Evolutionary conservation across 2,113 vertebrate species (phyloP), one percentile per base, ranked within the genome.

Genomic region (Osmerus mordax): DNA sequence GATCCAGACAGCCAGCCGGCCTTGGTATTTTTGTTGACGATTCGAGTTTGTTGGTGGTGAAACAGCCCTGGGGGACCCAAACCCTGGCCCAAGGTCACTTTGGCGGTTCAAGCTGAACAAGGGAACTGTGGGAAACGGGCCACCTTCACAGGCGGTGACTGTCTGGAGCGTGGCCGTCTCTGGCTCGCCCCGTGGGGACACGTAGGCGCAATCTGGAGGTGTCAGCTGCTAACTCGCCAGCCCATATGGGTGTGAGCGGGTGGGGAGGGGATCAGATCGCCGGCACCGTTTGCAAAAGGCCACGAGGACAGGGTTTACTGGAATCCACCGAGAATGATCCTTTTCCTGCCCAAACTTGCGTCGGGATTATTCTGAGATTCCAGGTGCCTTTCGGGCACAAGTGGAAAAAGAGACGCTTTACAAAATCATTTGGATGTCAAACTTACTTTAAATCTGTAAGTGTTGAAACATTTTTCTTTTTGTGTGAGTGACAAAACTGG

Each of bases 291-390:
- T 23, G 78, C 91, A 87, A 16, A 90, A 92, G 74, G 92, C 91
- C 53, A 91, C 19, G 11, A 29, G 90, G 18, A 92, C 90, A 80
- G 91, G 89, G 81, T 91, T 94, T 92, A 94, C 69, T 94, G 90
- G 79, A 90, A 92, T 79, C 93, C 90, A 78, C 92, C 91, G 56
- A 91, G 92, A 84, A 92, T 89, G 87, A 90, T 93, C 47, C 92
- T 81, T 61, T 90, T 91, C 83, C 93, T 94, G 84, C 93, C 92
- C 47, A 94, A n/a, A 62, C 12, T 23, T 54, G 4, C 16, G 16
- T 56, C 2, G 5, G 3, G 54, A 18, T 56, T 56, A 56, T 56
- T 56, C 54, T 0, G 53, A 54, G 21, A 23, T 61, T 61, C 25
- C 5, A 36, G 59, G 59, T 13, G 59, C 25, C 60, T 29, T 29